Conservation (phyloP, 1,140 invertebrate species). For the Nephotettix cincticeps region DNA sequence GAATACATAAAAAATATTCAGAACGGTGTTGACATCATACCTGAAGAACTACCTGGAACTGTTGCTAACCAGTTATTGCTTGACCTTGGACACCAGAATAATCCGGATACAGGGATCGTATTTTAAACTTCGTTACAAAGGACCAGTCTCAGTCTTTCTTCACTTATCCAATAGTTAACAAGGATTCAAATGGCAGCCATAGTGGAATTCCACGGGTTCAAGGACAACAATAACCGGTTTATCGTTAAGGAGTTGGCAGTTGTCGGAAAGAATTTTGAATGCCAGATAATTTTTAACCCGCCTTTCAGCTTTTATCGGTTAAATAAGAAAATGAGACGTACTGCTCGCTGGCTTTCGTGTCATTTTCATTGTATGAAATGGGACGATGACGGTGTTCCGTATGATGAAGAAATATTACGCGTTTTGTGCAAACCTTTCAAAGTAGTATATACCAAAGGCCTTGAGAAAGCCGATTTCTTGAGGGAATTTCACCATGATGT, state of each 20-base stretch:
- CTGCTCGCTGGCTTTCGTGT: neutral
- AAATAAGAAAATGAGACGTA: neutral
- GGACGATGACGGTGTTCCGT: neutral
- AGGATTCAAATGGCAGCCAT: neutral
- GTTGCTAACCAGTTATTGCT: neutral
- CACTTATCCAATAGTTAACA: too few relatives aligned
- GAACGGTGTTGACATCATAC: neutral
- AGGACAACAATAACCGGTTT: neutral
- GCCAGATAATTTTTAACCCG: neutral
- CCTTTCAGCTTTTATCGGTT: neutral
- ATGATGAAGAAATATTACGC: neutral
- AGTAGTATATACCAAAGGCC: neutral
- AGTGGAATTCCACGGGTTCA: slow-evolving; percentile 1
- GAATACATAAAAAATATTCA: neutral
- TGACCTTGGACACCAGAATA: too few relatives aligned
- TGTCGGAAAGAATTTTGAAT: neutral
- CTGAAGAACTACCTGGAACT: neutral
- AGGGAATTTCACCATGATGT: neutral
- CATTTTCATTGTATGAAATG: neutral
- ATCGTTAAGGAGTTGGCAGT: neutral
- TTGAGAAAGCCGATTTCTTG: neutral
- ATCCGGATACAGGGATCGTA: too few relatives aligned
- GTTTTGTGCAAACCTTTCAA: neutral
- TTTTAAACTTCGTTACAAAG: too few relatives aligned
- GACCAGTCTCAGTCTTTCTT: too few relatives aligned